Evolutionary conservation across 2,797 vertebrate genomes (phyloP), one percentile per base, ranked within the genome.

Genomic region (Gallinago nigripennis): DNA sequence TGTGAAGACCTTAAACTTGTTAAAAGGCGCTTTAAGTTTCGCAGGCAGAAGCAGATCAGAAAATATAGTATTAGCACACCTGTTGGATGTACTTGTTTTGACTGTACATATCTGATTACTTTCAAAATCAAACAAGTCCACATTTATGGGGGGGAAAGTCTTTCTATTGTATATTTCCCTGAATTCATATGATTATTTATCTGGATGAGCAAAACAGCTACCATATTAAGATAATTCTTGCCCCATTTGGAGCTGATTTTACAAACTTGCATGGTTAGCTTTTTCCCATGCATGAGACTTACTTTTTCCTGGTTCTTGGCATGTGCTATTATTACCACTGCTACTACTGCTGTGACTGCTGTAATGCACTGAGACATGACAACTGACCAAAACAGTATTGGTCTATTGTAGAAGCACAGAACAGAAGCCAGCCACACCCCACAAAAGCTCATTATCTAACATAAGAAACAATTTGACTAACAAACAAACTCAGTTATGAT

Each of bases 341-440:
- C 43, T 78, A 33, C 27, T 23, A 45, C 5, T 82, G 16, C 18
- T 31, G 17, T 37, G 56, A 27, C 18, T 68, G 31, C 46, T 2
- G 1, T 51, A 54, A 73, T 20, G 12, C 8, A 39, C 4, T 33
- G 66, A 51, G 54, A 69, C 24, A 11, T 0, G 1, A 2, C 19
- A n/a, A 41, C 9, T 12, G 31, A 33, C 16, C 9, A 41, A 53
- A 82, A 63, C 25, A 27, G 41, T 50, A 17, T 4, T 30, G 21
- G 11, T 24, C 19, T 72, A 8, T 2, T 46, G 19, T 5, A 54
- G 20, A 64, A 54, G 28, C 16, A 24, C n/a, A 51, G 35, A 17
- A 45, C 9, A 64, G 28, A 45, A 69, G 11, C 2, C 7, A 2
- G 50, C 35, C 18, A 3, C 16, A n/a, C 0, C 0, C 13, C 65